A percentile compares a stretch with the other conserved stretches of the same genome.
phyloP scores from a whole-genome alignment of 2,113 vertebrate species.

The Elachura formosa region DNA sequence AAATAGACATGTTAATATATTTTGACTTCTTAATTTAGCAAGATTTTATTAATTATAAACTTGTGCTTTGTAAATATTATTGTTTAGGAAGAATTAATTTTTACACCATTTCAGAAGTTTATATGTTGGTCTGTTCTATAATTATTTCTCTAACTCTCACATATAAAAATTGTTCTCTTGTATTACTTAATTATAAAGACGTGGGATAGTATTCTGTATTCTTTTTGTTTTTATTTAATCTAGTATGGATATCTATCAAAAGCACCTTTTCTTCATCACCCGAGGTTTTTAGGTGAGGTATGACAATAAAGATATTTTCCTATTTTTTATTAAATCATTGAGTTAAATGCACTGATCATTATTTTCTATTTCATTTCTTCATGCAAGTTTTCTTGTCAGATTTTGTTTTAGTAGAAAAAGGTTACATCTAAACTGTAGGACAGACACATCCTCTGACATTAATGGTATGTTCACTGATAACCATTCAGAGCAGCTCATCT shows the following conservation, averaged over 20 bases:
- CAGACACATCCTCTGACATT: background rate
- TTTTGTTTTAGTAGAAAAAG: background rate
- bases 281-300: background rate
- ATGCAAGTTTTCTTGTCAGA: background rate
- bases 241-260: background rate
- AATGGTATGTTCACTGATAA: background rate
- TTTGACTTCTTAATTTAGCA: background rate
- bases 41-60: background rate
- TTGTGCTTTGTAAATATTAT: background rate
- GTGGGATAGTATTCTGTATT: background rate
- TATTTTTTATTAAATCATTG: background rate
- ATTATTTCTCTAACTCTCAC: background rate
- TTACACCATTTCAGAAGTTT: background rate
- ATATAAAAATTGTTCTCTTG: background rate
- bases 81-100: background rate
- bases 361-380: background rate
- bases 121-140: background rate
- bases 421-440: background rate
- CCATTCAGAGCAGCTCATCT: background rate
- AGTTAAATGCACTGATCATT: background rate
- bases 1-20: background rate
- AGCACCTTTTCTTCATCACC: background rate
- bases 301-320: background rate
- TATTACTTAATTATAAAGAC: background rate
- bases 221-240: background rate